Conservation (phyloP, 1,140 invertebrate species). For the Sitobion miscanthi region DNA sequence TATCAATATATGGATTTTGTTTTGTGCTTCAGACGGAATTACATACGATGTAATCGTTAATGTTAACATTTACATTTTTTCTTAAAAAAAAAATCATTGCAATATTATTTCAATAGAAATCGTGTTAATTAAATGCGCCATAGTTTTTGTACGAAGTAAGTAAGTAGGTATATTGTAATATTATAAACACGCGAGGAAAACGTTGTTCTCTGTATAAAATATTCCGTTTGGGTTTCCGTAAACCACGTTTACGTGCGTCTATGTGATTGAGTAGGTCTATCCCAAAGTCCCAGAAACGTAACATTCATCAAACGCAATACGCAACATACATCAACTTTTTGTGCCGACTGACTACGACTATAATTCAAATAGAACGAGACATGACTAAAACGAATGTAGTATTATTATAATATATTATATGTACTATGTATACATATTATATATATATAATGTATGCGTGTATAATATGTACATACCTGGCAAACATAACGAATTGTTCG, state of each 20-base stretch:
- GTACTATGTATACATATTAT: background rate
- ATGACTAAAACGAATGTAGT: background rate
- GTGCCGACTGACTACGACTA: background rate
- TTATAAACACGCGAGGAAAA: conserved; percentile 2
- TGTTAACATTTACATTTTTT: background rate
- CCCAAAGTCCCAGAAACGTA: background rate
- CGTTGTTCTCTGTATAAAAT: background rate
- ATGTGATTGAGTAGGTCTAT: conserved; percentile 8
- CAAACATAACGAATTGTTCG: background rate
- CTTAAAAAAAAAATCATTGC: background rate
- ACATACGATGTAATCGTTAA: background rate
- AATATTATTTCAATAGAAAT: background rate
- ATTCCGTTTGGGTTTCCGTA: conserved; percentile 8
- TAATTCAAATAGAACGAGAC: conserved; percentile 19
- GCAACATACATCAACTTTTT: conserved; percentile 20
- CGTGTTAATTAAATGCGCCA: background rate
- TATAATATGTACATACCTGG: background rate
- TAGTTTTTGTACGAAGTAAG: background rate
- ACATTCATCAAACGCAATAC: conserved; percentile 13
- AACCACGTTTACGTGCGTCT: background rate
- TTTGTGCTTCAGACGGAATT: background rate
- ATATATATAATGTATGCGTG: background rate
- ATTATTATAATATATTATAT: background rate
- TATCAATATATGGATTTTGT: background rate
- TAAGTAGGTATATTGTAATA: background rate